Evolutionary conservation across 2,113 vertebrate species (phyloP).

Genomic region (Gopherus flavomarginatus): DNA sequence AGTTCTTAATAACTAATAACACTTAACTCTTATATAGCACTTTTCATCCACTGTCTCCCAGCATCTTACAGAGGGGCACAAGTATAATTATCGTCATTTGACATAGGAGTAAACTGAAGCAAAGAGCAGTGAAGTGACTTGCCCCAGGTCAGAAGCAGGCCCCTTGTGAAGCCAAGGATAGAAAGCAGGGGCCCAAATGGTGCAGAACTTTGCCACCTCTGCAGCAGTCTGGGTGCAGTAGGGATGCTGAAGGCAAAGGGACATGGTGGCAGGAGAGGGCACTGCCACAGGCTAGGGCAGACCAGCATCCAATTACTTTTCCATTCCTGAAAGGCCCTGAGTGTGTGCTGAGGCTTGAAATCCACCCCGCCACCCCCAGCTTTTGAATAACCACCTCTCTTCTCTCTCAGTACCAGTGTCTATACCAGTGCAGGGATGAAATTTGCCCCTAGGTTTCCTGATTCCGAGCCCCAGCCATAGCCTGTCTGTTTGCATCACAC

Average conservation of each 20-base stretch:
- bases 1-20: neutral
- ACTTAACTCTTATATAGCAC: neutral
- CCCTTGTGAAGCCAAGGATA: neutral
- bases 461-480: neutral
- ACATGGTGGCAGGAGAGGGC: fast-evolving
- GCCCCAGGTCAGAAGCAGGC: neutral
- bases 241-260: fast-evolving
- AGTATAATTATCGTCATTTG: neutral
- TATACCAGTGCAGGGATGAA: fast-evolving
- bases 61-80: neutral
- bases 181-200: neutral
- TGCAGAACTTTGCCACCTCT: neutral
- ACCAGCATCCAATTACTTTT: neutral
- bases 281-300: fast-evolving
- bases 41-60: neutral
- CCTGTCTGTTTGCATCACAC: neutral
- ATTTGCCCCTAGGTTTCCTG: neutral
- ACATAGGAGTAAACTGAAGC: neutral
- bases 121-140: neutral
- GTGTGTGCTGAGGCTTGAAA: neutral
- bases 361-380: neutral
- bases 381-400: neutral
- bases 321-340: neutral
- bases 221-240: neutral
- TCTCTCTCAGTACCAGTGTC: fast-evolving